Evolutionary conservation across 2,888 invertebrate genomes (phyloP), one percentile per base, ranked within the genome.

Genomic region (Chrysolina haemoptera): DNA sequence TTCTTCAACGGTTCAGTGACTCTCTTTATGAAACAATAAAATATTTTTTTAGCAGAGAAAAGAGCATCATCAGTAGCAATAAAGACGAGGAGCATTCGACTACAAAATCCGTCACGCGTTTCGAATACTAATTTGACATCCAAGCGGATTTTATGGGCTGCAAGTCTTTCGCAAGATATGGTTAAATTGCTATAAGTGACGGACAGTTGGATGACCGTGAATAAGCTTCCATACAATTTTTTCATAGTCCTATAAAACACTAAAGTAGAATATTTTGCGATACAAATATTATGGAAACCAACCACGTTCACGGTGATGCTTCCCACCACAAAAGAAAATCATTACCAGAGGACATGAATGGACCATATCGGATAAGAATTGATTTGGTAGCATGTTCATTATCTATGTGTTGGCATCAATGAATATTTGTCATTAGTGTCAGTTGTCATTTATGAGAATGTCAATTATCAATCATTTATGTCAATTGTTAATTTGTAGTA

Each of bases 121-220:
- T 16, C 48, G 48, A 48, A 48, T 48, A 48, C 48, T 48, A 48
- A 48, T 48, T 48, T 16, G n/a, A 16, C 48, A 48, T 16, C 48
- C 16, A 6, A 48, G 48, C 48, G 48, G 48, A 48, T 48, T 48
- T 48, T 48, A 48, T 48, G 48, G 48, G 48, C 48, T 48, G 48
- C 48, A 48, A 48, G 48, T 16, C 48, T 48, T 48, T 16, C 10
- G 48, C 16, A 8, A 48, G 48, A 48, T 16, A 16, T 48, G n/a
- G n/a, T 48, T 48, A 0, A n/a, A 16, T 48, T 3, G 48, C 16
- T 4, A 48, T 48, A 16, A 48, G 9, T 48, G 48, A 10, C 48
- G 16, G 48, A 48, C 16, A 10, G 48, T 48, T 48, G 48, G 10
- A 48, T 48, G 48, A 16, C 48, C 48, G 48, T 48, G 16, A 48